Evolutionary conservation across 2,113 vertebrate species (phyloP).

Genomic region (Tachuris rubrigastra): DNA sequence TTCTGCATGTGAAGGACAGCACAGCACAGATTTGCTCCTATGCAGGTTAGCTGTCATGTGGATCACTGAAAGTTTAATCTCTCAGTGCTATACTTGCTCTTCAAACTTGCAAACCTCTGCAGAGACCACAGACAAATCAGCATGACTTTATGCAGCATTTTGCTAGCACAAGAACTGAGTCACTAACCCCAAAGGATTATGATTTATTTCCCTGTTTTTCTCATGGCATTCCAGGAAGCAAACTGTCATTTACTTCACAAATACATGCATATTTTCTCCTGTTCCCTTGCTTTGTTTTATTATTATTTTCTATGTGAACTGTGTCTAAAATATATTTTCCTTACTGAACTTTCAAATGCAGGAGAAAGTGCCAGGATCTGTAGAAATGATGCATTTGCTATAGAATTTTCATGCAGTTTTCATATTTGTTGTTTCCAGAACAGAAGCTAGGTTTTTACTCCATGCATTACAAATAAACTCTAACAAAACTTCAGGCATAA

Average conservation of each 20-base stretch:
- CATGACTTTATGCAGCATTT: background rate
- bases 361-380: background rate
- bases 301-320: background rate
- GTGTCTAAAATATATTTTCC: background rate
- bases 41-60: background rate
- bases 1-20: rapidly evolving
- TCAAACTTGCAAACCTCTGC: background rate
- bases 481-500: background rate
- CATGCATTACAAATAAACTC: background rate
- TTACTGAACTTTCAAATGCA: background rate
- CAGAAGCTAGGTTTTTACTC: background rate
- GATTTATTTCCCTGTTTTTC: background rate
- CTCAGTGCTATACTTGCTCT: background rate
- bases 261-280: background rate
- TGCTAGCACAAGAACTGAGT: background rate
- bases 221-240: background rate
- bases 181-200: background rate
- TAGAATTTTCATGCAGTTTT: background rate
- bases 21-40: background rate
- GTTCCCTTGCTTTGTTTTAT: background rate
- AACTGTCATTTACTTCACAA: background rate
- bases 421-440: background rate
- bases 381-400: background rate
- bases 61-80: background rate
- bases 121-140: background rate